phyloP scores from a whole-genome alignment of 2,888 invertebrate species.

The Yponomeuta malinellus region DNA sequence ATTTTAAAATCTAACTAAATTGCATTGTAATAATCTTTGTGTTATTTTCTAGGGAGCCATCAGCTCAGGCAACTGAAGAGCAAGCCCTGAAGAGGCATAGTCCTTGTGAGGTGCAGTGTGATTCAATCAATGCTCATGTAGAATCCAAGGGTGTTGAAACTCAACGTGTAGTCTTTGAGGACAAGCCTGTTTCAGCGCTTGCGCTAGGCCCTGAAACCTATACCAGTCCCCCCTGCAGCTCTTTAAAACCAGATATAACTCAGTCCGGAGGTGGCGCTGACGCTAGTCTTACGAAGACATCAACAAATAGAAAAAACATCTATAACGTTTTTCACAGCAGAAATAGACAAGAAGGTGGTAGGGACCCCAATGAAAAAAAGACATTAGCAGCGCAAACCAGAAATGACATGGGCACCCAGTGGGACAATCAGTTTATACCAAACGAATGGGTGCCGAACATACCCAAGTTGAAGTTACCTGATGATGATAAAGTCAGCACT shows the following conservation, averaged over 20 bases:
- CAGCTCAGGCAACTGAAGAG: background rate
- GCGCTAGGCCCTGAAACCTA: background rate
- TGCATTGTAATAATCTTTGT: background rate
- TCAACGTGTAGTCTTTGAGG: background rate
- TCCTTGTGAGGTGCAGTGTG: background rate
- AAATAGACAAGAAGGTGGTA: background rate
- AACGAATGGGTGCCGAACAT: constrained; percentile 49
- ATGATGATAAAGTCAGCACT: constrained; percentile 27
- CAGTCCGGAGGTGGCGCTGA: background rate
- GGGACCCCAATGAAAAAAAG: background rate
- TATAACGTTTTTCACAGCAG: background rate
- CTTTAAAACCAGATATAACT: background rate
- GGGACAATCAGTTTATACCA: constrained; percentile 44
- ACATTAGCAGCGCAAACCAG: constrained; percentile 16
- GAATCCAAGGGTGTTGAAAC: background rate
- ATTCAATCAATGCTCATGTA: background rate
- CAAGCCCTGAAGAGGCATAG: background rate
- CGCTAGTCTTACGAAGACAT: background rate
- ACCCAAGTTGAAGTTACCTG: constrained; percentile 43
- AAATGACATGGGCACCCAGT: constrained; percentile 61
- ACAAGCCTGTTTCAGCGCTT: background rate
- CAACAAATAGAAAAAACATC: constrained; percentile 30
- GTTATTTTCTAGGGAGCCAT: background rate
- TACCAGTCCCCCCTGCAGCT: background rate
- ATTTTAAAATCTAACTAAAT: too few relatives aligned